Base-by-base conservation (phyloP, 2,113 vertebrate genomes). In the Mesoclemmys tuberculata region DNA sequence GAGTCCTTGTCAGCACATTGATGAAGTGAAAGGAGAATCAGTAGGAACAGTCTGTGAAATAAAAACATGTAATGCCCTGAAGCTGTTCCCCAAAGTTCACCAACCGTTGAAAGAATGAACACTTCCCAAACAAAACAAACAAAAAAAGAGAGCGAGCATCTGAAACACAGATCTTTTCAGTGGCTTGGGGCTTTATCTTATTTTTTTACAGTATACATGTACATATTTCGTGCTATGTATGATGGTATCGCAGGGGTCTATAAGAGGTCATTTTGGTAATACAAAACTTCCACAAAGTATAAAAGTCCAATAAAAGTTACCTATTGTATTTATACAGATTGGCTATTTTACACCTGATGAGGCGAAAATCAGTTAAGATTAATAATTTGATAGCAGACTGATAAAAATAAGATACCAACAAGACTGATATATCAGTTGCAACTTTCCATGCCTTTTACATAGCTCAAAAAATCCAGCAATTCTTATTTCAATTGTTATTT, bases 31-130 rank as follows among this genome's bases (percentile, higher is more conserved):
- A 96, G 97, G 94, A 49, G 14, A 96, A 80, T 85, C 96, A 2
- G 41, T 92, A 13, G 94, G 97, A 46, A 83, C 24, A 9, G 96
- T 98, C 41, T 91, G 80, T 71, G 90, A 98, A 54, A 86, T 94
- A 82, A 96, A 95, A 1, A 86, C 94, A 27, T 89, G 96, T 49
- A 98, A 98, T 31, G 95, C 96, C 12, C 78, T 91, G 27, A 96
- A 96, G 82, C 90, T 98, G 51, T 98, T 98, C 84, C 93, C 91
- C 21, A 97, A 75, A 80, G 87, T 98, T 71, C 52, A 79, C 38
- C n/a, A 87, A 74, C 2, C 4, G 44, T 68, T 87, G 35, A 88
- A 68, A 74, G 75, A 90, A 75, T 2, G 6, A 88, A 10, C 48
- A 22, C 35, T 86, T 61, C 61, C 85, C n/a, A 92, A 87, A 93